A percentile compares a stretch with the other conserved stretches of the same genome.
phyloP scores from a whole-genome alignment of 2,113 vertebrate species.

The Nothoprocta perdicaria region DNA sequence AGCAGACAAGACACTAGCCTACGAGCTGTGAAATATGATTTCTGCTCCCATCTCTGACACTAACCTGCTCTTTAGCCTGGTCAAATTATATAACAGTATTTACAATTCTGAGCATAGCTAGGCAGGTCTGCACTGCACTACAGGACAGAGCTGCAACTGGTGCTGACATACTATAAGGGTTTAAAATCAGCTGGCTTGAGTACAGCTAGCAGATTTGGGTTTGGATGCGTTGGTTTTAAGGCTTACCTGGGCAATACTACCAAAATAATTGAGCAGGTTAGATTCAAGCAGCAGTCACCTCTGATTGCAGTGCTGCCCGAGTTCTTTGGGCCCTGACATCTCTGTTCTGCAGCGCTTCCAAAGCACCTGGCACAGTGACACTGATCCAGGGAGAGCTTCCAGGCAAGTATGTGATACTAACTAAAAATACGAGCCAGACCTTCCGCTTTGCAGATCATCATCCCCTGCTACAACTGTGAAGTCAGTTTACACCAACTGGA shows the following conservation, averaged over 20 bases:
- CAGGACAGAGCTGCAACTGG: not conserved
- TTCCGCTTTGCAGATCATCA: not conserved
- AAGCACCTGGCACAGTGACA: constrained; percentile 6
- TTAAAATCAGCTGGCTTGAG: not conserved
- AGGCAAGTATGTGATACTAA: constrained; percentile 2
- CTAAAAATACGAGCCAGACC: constrained; percentile 9
- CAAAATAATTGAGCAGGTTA: not conserved
- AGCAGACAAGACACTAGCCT: not conserved
- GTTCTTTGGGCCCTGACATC: not conserved
- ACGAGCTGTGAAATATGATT: not conserved
- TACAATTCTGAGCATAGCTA: not conserved
- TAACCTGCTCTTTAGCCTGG: not conserved
- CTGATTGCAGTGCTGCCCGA: not conserved
- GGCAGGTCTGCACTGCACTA: not conserved
- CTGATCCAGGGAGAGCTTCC: not conserved
- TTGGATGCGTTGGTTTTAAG: not conserved
- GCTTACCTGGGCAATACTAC: not conserved
- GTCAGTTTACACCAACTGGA: not conserved
- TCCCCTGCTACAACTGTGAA: not conserved
- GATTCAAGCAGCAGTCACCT: not conserved
- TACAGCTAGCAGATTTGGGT: not conserved
- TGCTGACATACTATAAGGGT: not conserved
- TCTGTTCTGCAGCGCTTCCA: not conserved
- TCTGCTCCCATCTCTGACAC: not conserved
- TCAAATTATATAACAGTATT: not conserved